phyloP scores from a whole-genome alignment of 2,113 vertebrate genomes.

The Psephotus haematonotus region DNA sequence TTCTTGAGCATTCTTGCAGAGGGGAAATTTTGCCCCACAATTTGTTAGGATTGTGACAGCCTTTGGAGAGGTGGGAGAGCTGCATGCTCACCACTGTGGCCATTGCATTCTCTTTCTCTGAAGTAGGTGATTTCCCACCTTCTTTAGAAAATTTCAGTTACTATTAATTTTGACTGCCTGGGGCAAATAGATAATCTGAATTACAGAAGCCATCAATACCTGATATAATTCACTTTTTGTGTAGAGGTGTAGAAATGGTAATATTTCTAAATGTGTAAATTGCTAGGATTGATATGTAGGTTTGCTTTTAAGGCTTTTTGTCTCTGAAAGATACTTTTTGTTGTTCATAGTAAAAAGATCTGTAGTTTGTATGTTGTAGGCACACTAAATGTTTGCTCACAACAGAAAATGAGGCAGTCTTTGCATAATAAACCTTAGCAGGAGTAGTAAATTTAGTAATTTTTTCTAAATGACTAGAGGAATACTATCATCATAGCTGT shows the following conservation, averaged over 20 bases:
- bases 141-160: not conserved
- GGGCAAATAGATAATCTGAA: not conserved
- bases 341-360: not conserved
- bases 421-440: not conserved
- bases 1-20: not conserved
- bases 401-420: not conserved
- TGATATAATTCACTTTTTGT: not conserved
- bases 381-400: not conserved
- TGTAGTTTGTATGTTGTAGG: not conserved
- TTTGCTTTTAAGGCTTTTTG: not conserved
- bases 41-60: not conserved
- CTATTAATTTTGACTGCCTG: not conserved
- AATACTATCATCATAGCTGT: not conserved
- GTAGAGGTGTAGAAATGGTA: not conserved
- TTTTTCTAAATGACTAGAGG: not conserved
- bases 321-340: not conserved
- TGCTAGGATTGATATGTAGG: not conserved
- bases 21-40: not conserved
- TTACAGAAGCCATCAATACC: not conserved
- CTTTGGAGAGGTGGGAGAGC: not conserved
- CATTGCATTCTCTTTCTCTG: not conserved
- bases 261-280: not conserved
- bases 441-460: not conserved
- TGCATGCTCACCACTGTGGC: not conserved
- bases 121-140: not conserved